A percentile compares a stretch with the other conserved stretches of the same genome.
These are phyloP conservation scores for Anabas testudineus DNA, from an alignment of 2,797 vertebrate genomes.

Conservation along the genomic window DNA sequence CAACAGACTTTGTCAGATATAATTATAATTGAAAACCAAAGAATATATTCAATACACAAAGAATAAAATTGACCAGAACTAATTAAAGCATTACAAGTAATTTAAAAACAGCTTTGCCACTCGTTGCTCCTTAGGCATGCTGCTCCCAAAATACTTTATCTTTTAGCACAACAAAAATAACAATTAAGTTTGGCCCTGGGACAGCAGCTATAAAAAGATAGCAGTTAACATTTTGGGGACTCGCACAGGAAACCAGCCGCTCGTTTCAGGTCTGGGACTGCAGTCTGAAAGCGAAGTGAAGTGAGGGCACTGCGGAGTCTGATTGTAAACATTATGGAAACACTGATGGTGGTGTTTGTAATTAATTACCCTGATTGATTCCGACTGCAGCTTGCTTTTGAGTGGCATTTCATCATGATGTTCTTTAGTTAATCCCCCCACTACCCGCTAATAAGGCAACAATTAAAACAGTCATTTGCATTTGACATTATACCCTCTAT, in stretches of 20 bases:
- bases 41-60: constrained; percentile 34
- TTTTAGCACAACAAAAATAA: constrained; percentile 57
- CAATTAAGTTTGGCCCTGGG: constrained; percentile 66
- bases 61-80: constrained; percentile 57
- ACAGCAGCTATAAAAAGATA: constrained; percentile 52
- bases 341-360: constrained; percentile 68
- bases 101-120: constrained; percentile 47
- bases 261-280: constrained; percentile 15
- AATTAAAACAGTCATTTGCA: constrained; percentile 83
- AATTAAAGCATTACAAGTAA: constrained; percentile 62
- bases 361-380: constrained; percentile 82
- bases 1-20: constrained; percentile 28
- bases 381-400: constrained; percentile 69
- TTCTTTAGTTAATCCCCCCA: constrained; percentile 78
- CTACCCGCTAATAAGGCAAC: constrained; percentile 72
- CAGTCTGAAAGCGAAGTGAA: constrained; percentile 39
- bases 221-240: constrained; percentile 25
- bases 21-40: constrained; percentile 63
- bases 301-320: constrained; percentile 39
- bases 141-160: constrained; percentile 54
- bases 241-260: constrained; percentile 3
- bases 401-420: constrained; percentile 82
- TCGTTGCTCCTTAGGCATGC: constrained; percentile 43
- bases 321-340: constrained; percentile 73
- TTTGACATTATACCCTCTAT: constrained; percentile 77